phyloP scores from a whole-genome alignment of 1,140 invertebrate species.

The Drosophila gunungcola region DNA sequence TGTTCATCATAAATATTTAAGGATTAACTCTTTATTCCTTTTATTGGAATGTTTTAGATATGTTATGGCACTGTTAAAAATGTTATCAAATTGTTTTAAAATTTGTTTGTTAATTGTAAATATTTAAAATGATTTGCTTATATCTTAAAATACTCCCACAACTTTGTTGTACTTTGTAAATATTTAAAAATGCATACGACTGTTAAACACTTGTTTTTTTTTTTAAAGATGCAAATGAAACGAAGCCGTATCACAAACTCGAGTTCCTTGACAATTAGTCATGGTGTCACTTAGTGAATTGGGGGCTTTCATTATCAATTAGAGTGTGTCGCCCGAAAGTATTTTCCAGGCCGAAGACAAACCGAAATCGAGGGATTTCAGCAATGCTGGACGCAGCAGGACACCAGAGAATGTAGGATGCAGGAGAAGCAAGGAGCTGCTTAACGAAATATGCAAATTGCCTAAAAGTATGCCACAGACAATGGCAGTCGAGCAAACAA shows the following conservation, averaged over 20 bases:
- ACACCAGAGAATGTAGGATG: slow-evolving; percentile 8
- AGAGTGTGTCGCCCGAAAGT: slow-evolving; percentile 20
- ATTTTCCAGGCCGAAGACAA: slow-evolving; percentile 1
- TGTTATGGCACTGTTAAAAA: no score
- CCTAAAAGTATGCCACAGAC: slow-evolving; percentile 68
- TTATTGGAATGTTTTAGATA: no score
- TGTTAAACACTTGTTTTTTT: neutral
- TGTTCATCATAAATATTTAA: no score
- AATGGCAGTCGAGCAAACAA: slow-evolving; percentile 63
- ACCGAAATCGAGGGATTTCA: neutral
- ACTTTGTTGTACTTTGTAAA: no score
- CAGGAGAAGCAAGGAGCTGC: slow-evolving; percentile 41
- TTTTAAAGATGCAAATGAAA: neutral
- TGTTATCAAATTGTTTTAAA: no score
- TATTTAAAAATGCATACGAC: no score
- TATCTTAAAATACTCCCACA: no score
- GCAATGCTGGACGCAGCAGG: slow-evolving; percentile 24
- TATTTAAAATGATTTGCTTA: no score
- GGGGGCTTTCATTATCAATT: slow-evolving; percentile 36
- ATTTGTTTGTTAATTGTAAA: no score
- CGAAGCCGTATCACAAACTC: neutral
- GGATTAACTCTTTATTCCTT: no score
- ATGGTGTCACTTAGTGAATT: slow-evolving; percentile 45
- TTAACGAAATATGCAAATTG: slow-evolving; percentile 81
- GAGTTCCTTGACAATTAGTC: slow-evolving; percentile 26